Base-by-base conservation (phyloP, 2,113 vertebrate species). In the Lepidothrix coronata region DNA sequence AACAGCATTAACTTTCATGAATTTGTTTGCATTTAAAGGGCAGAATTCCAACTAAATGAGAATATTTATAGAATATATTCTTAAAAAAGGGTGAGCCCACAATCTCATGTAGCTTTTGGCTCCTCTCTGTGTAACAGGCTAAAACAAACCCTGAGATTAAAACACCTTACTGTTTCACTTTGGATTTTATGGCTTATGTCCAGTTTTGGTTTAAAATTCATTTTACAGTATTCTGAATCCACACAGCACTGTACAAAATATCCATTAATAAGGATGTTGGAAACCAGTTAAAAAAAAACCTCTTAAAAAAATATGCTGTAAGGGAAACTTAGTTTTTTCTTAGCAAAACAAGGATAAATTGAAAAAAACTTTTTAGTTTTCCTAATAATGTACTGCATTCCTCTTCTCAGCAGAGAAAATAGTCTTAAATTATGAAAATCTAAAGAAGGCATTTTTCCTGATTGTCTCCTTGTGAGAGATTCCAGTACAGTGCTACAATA, bases 11-110 rank as follows among this genome's bases (percentile, higher is more conserved):
- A 55, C 73, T 89, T 81, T 57, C 80, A 44, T 72, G 12, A 66
- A 63, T 77, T 86, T 90, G 25, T 92, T 91, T 91, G 35, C 63
- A 75, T 81, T 92, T 86, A 84, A 91, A 92, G 65, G 76, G 65
- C 52, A 94, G 70, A 82, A 81, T 28, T 82, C 49, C 35, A 91
- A 33, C 52, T 57, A 71, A 88, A 86, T 68, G 65, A 84, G 89
- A 96, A 57, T 12, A 71, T 43, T 75, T 55, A 59, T 23, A 92
- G 49, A 85, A 85, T 59, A 91, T 63, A 33, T 78, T 95, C 70
- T 78, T 94, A 54, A 65, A 17, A 86, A 94, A 68, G 41, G 20
- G 44, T 79, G 24, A 85, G 49, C 25, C 54, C 49, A 75, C 44
- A 72, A 37, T 87, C 24, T n/a, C 8, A 3, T 87, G 85, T 92